Evolutionary conservation across 1,140 invertebrate species (phyloP).

Genomic region (Bombus impatiens): DNA sequence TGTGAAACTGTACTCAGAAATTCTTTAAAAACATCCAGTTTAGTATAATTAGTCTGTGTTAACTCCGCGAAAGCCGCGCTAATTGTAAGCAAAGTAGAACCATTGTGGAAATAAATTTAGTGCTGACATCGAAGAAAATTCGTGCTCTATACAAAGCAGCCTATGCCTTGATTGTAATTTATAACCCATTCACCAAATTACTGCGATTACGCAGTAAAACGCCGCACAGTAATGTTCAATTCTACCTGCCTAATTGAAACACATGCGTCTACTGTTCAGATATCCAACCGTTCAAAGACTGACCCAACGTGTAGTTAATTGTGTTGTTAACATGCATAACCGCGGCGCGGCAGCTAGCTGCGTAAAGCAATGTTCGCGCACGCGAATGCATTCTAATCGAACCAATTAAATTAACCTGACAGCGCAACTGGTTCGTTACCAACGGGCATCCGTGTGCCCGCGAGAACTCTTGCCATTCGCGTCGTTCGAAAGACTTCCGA

Average conservation of each 20-base stretch:
- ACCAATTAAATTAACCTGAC: conserved; percentile 39
- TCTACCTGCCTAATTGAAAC: conserved; percentile 8
- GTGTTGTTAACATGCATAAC: conserved; percentile 40
- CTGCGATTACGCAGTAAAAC: background rate
- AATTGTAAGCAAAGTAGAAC: background rate
- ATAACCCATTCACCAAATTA: background rate
- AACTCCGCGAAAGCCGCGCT: no score
- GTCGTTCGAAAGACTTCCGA: background rate
- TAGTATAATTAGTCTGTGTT: background rate
- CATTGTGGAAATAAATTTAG: background rate
- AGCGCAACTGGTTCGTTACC: conserved; percentile 32
- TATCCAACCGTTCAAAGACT: background rate
- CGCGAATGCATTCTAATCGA: conserved; percentile 38
- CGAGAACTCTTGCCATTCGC: background rate
- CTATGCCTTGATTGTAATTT: conserved; percentile 24
- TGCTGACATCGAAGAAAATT: background rate
- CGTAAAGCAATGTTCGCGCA: conserved; percentile 5
- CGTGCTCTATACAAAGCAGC: background rate
- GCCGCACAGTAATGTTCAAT: background rate
- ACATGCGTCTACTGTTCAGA: background rate
- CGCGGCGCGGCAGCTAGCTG: background rate
- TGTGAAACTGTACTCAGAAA: no score
- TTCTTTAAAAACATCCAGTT: no score
- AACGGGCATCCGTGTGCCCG: background rate
- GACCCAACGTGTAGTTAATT: conserved; percentile 29